Conservation (phyloP, 2,113 vertebrate genomes). For the Pedetes capensis region DNA sequence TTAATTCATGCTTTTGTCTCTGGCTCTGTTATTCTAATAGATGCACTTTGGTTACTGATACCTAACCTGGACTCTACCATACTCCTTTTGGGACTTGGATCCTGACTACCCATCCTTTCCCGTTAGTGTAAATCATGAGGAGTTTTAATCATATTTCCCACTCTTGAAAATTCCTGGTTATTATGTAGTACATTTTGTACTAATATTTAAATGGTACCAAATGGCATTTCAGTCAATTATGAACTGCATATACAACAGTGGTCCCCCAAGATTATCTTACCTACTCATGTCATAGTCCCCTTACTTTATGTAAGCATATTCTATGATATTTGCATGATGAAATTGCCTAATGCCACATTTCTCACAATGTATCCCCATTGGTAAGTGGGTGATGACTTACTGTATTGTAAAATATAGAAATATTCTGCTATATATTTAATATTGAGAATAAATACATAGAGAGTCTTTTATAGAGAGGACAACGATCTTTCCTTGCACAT, state of each 20-base stretch:
- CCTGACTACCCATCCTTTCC: background rate
- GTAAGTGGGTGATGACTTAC: background rate
- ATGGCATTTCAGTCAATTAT: background rate
- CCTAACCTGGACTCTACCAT: background rate
- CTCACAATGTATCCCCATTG: background rate
- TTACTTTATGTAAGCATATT: background rate
- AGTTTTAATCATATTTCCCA: background rate
- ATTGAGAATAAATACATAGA: slow-evolving; percentile 7
- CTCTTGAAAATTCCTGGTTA: background rate
- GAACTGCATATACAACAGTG: background rate
- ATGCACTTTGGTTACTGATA: background rate
- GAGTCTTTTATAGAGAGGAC: background rate
- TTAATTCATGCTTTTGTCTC: background rate
- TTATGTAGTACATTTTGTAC: background rate
- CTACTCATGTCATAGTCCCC: background rate
- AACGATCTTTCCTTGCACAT: background rate
- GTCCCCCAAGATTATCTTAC: background rate
- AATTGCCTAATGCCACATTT: background rate
- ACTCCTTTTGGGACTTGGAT: background rate
- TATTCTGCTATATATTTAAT: background rate
- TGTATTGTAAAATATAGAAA: background rate
- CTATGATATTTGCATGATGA: background rate
- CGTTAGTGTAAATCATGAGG: background rate
- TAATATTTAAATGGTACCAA: background rate
- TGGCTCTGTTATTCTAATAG: background rate